Conservation (phyloP, 2,888 invertebrate genomes). For the Drosophila koepferae region DNA sequence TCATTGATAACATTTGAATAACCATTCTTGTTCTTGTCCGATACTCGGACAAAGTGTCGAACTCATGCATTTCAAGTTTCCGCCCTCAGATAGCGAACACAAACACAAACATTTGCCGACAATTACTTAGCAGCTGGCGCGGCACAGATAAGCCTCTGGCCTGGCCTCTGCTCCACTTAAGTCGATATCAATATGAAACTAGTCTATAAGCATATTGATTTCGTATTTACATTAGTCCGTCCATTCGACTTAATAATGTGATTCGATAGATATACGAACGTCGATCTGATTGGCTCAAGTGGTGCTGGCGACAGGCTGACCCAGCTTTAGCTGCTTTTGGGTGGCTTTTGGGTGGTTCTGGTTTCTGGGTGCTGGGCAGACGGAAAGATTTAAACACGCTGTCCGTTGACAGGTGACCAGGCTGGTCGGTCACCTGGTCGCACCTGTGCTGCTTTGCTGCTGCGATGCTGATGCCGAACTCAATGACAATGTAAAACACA, state of each 20-base stretch:
- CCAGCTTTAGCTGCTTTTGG: background rate
- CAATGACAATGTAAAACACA: constrained; percentile 77
- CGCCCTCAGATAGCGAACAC: constrained; percentile 62
- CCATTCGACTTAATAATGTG: constrained; percentile 53
- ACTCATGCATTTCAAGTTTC: constrained; percentile 74
- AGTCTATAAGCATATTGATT: constrained; percentile 42
- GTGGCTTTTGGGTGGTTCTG: background rate
- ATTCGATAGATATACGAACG: constrained; percentile 40
- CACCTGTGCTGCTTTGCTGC: constrained; percentile 59
- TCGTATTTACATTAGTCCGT: constrained; percentile 66
- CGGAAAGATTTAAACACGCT: constrained; percentile 19
- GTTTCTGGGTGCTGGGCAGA: constrained; percentile 7
- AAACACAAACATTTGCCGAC: constrained; percentile 77
- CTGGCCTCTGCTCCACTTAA: constrained; percentile 31
- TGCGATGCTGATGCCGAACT: constrained; percentile 55
- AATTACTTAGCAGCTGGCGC: constrained; percentile 66
- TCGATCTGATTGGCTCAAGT: constrained; percentile 63
- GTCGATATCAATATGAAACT: background rate
- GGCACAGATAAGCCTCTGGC: constrained; percentile 33
- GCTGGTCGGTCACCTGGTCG: constrained; percentile 22
- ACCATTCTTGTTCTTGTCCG: constrained; percentile 51
- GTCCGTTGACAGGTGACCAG: constrained; percentile 15
- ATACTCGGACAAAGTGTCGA: constrained; percentile 69
- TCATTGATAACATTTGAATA: constrained; percentile 67
- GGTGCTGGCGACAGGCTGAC: constrained; percentile 66